phyloP scores from a whole-genome alignment of 2,888 invertebrate genomes.

The Melanostoma scalare region DNA sequence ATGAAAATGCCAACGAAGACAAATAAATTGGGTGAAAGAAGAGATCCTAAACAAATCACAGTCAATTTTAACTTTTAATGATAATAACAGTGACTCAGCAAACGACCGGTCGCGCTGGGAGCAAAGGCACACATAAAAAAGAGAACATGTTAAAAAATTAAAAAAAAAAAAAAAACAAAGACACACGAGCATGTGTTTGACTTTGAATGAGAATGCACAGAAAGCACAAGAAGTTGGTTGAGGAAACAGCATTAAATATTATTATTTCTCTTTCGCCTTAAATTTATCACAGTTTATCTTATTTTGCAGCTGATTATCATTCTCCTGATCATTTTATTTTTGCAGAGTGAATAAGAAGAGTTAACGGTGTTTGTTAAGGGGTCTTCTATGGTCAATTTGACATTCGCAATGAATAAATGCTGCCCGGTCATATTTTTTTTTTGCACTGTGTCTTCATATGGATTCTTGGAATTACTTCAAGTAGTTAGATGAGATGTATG shows the following conservation, averaged over 20 bases:
- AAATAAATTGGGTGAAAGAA: conserved; percentile 55
- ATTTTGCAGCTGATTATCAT: conserved; percentile 4
- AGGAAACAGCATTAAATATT: conserved; percentile 15
- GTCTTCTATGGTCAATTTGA: no score
- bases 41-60: conserved; percentile 49
- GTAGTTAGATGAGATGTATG: no score
- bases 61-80: conserved; percentile 56
- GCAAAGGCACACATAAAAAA: conserved; percentile 18
- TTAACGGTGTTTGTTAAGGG: conserved; percentile 9
- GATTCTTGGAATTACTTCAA: no score
- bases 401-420: no score
- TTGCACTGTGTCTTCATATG: no score
- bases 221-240: no score
- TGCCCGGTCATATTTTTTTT: no score
- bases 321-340: conserved; percentile 6
- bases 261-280: conserved; percentile 28
- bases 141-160: conserved; percentile 10
- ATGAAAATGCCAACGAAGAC: neutral
- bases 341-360: no score
- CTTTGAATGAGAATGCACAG: no score
- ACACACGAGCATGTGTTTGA: no score
- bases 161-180: conserved; percentile 16
- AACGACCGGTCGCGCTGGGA: conserved; percentile 11
- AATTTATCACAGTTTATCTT: conserved; percentile 38
- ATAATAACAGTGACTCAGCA: conserved; percentile 50